Percentiles rank a stretch among this genome's conserved stretches.
phyloP scores from a whole-genome alignment of 2,113 vertebrate genomes.

The Sebastes fasciatus region DNA sequence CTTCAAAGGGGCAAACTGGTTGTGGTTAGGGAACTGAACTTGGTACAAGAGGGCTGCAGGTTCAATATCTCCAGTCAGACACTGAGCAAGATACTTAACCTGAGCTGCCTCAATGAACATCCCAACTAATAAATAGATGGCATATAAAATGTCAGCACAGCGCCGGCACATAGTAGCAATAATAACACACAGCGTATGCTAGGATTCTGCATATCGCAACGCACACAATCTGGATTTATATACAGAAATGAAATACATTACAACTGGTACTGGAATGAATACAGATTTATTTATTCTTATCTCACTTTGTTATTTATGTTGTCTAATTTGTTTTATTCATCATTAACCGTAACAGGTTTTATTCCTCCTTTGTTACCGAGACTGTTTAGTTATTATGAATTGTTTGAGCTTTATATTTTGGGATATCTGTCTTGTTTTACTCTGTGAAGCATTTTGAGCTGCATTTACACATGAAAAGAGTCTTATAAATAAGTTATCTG shows the following conservation, averaged over 20 bases:
- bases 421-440: conserved; percentile 1
- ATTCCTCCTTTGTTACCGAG: conserved; percentile 12
- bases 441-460: background rate
- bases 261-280: background rate
- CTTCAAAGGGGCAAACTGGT: conserved; percentile 83
- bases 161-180: conserved; percentile 56
- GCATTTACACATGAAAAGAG: background rate
- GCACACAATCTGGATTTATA: conserved; percentile 15
- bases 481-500: background rate
- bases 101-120: conserved; percentile 82
- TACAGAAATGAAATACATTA: background rate
- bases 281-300: background rate
- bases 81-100: conserved; percentile 85
- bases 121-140: conserved; percentile 84
- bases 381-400: background rate
- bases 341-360: background rate
- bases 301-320: background rate
- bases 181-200: conserved; percentile 47
- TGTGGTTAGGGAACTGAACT: conserved; percentile 86
- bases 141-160: conserved; percentile 83
- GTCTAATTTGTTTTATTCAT: conserved; percentile 5
- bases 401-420: conserved; percentile 5
- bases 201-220: conserved; percentile 33
- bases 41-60: conserved; percentile 82
- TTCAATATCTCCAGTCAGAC: conserved; percentile 85